These are phyloP conservation scores for Vanessa atalanta DNA, from an alignment of 1,140 invertebrate genomes.

Conservation along the genomic window DNA sequence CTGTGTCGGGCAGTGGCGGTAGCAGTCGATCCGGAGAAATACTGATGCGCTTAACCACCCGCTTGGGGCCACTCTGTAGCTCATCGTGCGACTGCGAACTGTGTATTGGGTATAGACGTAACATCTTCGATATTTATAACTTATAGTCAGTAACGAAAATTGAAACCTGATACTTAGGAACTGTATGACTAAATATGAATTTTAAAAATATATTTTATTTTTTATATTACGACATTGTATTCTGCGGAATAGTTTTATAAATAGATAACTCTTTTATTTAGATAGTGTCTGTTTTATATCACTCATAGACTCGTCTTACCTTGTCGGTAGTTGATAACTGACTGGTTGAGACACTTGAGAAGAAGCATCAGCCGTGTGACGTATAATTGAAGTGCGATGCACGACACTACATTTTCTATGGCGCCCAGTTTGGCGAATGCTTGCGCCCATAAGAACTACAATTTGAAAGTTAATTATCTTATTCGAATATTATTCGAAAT, in stretches of 20 bases:
- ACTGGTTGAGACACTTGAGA: slow-evolving; percentile 58
- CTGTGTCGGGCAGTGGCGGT: slow-evolving; percentile 10
- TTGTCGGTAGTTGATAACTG: slow-evolving; percentile 67
- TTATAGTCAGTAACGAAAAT: no score
- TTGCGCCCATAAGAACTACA: slow-evolving; percentile 26
- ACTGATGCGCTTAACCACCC: slow-evolving; percentile 42
- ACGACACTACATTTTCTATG: slow-evolving; percentile 1
- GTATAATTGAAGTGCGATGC: slow-evolving; percentile 16
- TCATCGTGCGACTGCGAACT: slow-evolving; percentile 62
- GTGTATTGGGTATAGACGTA: slow-evolving; percentile 1
- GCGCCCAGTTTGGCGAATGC: slow-evolving; percentile 7
- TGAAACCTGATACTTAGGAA: no score
- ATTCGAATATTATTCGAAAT: neutral
- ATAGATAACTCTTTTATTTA: neutral
- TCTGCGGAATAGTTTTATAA: neutral
- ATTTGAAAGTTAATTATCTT: neutral
- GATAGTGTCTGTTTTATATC: neutral
- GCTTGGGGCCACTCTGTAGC: slow-evolving; percentile 44
- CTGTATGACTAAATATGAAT: no score
- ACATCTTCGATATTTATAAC: no score
- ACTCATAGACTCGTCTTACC: slow-evolving; percentile 45
- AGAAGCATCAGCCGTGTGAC: neutral
- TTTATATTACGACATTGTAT: no score
- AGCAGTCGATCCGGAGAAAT: slow-evolving; percentile 49
- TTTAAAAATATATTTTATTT: no score